phyloP scores from a whole-genome alignment of 2,797 vertebrate genomes.

The Distichodus sexfasciatus region DNA sequence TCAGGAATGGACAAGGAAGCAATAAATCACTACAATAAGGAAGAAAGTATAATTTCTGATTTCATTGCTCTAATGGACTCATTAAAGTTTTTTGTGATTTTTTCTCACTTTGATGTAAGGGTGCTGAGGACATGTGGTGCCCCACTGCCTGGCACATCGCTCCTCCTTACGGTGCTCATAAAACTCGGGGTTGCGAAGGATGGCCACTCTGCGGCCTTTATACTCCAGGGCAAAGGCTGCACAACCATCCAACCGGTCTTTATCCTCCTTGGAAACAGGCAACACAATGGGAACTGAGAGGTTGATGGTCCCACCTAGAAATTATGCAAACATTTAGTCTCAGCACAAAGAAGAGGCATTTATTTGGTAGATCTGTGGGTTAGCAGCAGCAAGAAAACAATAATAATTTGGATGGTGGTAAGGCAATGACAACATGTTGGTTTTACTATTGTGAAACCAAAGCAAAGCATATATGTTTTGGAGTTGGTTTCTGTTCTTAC shows the following conservation, averaged over 20 bases:
- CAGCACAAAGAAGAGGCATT: too few species aligned
- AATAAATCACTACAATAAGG: slow-evolving; percentile 9
- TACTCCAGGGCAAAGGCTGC: slow-evolving; percentile 77
- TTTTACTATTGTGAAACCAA: too few species aligned
- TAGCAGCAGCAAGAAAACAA: too few species aligned
- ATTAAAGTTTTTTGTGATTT: not conserved
- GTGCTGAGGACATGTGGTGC: slow-evolving; percentile 85
- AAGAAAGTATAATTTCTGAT: too few species aligned
- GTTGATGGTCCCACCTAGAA: slow-evolving; percentile 86
- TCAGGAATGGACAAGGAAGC: not conserved
- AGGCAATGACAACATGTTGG: not conserved
- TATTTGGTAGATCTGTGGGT: too few species aligned
- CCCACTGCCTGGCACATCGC: slow-evolving; percentile 90
- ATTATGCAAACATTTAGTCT: not conserved
- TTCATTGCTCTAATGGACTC: not conserved
- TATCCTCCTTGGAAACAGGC: slow-evolving; percentile 77
- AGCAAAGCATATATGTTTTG: not conserved
- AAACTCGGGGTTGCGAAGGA: slow-evolving; percentile 87
- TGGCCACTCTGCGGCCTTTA: slow-evolving; percentile 76
- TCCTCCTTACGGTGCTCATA: slow-evolving; percentile 92
- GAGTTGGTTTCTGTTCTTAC: slow-evolving; percentile 63
- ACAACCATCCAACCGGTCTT: slow-evolving; percentile 74
- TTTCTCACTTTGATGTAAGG: slow-evolving; percentile 69
- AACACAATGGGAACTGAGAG: slow-evolving; percentile 90
- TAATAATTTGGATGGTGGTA: too few species aligned